Evolutionary conservation across 2,888 invertebrate genomes (phyloP).

Genomic region (Ophion costatus): DNA sequence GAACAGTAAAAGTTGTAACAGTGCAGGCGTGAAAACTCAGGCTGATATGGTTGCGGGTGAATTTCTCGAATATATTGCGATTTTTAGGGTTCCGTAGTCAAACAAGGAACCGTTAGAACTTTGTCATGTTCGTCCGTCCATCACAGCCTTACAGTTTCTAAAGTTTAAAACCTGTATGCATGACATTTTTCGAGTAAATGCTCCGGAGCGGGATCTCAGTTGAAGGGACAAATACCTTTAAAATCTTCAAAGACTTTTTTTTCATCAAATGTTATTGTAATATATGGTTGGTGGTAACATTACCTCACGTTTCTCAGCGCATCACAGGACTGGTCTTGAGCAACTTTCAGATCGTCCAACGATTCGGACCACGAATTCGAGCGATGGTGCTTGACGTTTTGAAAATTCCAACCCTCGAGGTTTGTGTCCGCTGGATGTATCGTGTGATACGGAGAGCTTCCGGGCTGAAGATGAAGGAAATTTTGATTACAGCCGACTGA

Average conservation of each 20-base stretch:
- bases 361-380: slow-evolving; percentile 96
- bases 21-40: neutral
- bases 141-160: no score
- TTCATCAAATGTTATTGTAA: no score
- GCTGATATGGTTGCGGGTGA: neutral
- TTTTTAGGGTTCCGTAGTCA: no score
- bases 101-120: no score
- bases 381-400: slow-evolving; percentile 88
- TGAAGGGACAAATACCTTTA: no score
- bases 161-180: no score
- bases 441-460: slow-evolving; percentile 95
- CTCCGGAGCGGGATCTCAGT: no score
- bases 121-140: no score
- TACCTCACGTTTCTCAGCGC: slow-evolving; percentile 78
- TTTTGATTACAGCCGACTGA: neutral
- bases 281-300: neutral
- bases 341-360: slow-evolving; percentile 88
- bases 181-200: no score
- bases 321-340: slow-evolving; percentile 80
- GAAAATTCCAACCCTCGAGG: slow-evolving; percentile 91
- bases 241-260: no score
- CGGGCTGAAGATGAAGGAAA: slow-evolving; percentile 85
- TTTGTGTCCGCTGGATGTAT: slow-evolving; percentile 92
- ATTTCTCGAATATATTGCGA: no score
- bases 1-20: neutral